A percentile compares a stretch with the other conserved stretches of the same genome.
phyloP scores from a whole-genome alignment of 2,797 vertebrate species.

The Phrynocephalus vlangalii region DNA sequence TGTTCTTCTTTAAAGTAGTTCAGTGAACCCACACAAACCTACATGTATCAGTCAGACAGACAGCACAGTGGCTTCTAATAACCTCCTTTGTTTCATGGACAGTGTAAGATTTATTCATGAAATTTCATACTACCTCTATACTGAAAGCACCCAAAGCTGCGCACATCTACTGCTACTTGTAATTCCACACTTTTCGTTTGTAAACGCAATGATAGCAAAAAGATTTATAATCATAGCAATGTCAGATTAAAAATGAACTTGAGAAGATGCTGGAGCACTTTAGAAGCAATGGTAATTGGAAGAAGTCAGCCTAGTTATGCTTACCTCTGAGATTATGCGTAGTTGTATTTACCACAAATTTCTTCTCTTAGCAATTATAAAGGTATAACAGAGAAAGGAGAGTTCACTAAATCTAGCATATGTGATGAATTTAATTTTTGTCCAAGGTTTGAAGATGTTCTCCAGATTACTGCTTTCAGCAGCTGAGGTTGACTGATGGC shows the following conservation, averaged over 20 bases:
- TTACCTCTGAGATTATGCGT: background rate
- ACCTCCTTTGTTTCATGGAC: background rate
- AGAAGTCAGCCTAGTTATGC: background rate
- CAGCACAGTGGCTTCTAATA: background rate
- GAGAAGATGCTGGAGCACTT: background rate
- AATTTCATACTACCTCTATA: background rate
- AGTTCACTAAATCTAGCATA: too few species aligned
- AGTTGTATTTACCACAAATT: background rate
- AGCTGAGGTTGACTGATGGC: too few species aligned
- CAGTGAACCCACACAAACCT: background rate
- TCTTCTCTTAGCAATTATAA: background rate
- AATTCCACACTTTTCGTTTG: background rate
- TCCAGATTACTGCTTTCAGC: too few species aligned
- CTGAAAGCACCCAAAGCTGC: background rate
- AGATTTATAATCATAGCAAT: background rate
- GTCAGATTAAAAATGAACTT: background rate
- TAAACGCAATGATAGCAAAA: constrained; percentile 19
- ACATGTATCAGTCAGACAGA: background rate
- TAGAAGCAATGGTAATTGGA: background rate
- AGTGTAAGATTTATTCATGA: constrained; percentile 4
- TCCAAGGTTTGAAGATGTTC: too few species aligned
- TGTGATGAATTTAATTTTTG: too few species aligned
- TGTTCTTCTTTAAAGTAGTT: background rate
- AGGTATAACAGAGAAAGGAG: background rate
- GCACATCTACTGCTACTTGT: background rate